Evolutionary conservation across 1,140 invertebrate genomes (phyloP).

Genomic region (Dreissena polymorpha): DNA sequence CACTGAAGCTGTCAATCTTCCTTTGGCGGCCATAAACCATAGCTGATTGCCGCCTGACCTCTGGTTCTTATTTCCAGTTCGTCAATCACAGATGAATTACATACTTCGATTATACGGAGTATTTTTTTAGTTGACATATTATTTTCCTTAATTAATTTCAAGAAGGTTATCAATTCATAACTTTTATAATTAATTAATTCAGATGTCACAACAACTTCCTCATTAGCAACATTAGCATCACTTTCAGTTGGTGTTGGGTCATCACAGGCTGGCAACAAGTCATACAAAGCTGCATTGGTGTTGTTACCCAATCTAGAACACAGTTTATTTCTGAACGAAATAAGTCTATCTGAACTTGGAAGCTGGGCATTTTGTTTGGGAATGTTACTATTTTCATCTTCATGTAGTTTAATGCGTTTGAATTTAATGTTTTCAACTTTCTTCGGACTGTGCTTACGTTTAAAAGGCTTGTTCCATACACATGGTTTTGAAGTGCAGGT

Average conservation of each 20-base stretch:
- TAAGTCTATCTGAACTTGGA: background rate
- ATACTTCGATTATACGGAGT: background rate
- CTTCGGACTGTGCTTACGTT: background rate
- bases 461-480: background rate
- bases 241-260: background rate
- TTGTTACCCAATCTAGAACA: slow-evolving; percentile 16
- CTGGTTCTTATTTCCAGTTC: slow-evolving; percentile 34
- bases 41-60: slow-evolving; percentile 30
- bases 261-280: background rate
- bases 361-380: slow-evolving; percentile 22
- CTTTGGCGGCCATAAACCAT: background rate
- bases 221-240: slow-evolving; percentile 21
- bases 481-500: slow-evolving; percentile 10
- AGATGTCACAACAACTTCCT: slow-evolving; percentile 35
- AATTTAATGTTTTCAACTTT: slow-evolving; percentile 35
- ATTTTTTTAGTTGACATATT: background rate
- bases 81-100: background rate
- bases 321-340: slow-evolving; percentile 1
- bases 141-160: background rate
- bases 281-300: slow-evolving; percentile 15
- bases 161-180: slow-evolving; percentile 34
- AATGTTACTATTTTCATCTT: slow-evolving; percentile 26
- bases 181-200: slow-evolving; percentile 16
- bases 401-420: slow-evolving; percentile 34
- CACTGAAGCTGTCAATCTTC: slow-evolving; percentile 13